Percentiles rank a stretch among this genome's conserved stretches.
phyloP scores from a whole-genome alignment of 2,113 vertebrate genomes.

The Cyprinodon variegatus region DNA sequence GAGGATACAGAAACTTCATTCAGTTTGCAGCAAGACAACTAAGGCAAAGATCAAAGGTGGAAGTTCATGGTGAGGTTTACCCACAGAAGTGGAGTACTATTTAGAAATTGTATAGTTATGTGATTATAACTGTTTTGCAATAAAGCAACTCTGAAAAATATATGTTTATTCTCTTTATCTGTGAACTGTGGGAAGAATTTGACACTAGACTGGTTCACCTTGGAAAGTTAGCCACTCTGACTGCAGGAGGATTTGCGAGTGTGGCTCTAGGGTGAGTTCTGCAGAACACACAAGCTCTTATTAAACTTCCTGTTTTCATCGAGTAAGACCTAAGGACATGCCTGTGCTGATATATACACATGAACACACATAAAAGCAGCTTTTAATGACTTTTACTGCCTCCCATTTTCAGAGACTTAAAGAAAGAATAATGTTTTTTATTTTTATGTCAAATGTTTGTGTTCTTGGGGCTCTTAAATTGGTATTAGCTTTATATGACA shows the following conservation, averaged over 20 bases:
- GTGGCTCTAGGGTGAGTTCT: slow-evolving; percentile 61
- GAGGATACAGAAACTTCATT: slow-evolving; percentile 55
- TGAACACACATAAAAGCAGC: slow-evolving; percentile 8
- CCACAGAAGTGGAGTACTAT: slow-evolving; percentile 11
- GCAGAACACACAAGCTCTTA: slow-evolving; percentile 71
- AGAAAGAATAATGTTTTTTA: background rate
- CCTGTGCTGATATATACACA: slow-evolving; percentile 44
- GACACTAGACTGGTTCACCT: slow-evolving; percentile 57
- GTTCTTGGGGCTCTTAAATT: slow-evolving; percentile 32
- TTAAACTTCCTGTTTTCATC: slow-evolving; percentile 78
- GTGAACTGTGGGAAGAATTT: slow-evolving; percentile 41
- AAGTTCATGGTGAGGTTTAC: slow-evolving; percentile 16
- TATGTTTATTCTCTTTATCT: background rate
- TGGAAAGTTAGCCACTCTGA: slow-evolving; percentile 56
- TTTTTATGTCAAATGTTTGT: slow-evolving; percentile 13
- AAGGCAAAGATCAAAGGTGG: slow-evolving; percentile 6
- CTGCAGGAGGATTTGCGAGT: slow-evolving; percentile 64
- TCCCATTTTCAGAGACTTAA: background rate
- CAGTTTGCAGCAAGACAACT: slow-evolving; percentile 42
- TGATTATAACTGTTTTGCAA: slow-evolving; percentile 1
- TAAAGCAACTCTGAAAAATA: slow-evolving; percentile 39
- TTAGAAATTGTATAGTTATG: slow-evolving; percentile 13
- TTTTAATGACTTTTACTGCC: slow-evolving; percentile 11
- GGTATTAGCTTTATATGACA: slow-evolving; percentile 32
- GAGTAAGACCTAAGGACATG: slow-evolving; percentile 34